A percentile compares a stretch with the other conserved stretches of the same genome.
Evolutionary conservation across 2,113 vertebrate species (phyloP).

Genomic region (Suricata suricatta): DNA sequence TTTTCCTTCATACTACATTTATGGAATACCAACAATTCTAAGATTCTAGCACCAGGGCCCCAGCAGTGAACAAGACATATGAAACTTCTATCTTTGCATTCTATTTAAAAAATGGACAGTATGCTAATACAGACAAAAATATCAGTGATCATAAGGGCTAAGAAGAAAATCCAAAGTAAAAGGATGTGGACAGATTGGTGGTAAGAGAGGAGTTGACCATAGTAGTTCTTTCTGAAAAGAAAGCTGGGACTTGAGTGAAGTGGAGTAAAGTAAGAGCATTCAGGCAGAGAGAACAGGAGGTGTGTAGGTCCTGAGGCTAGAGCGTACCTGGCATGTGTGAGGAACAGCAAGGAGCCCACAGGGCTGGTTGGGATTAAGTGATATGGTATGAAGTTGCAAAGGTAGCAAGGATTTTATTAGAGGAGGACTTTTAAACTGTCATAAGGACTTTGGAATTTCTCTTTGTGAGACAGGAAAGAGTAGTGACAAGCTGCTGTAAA

Average conservation of each 20-base stretch:
- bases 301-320: neutral
- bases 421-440: neutral
- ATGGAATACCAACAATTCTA: neutral
- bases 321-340: neutral
- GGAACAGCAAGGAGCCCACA: neutral
- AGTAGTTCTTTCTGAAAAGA: neutral
- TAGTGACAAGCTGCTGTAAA: neutral
- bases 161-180: neutral
- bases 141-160: neutral
- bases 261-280: neutral
- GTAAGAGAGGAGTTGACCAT: neutral
- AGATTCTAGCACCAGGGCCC: neutral
- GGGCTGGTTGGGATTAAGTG: neutral
- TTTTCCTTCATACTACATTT: neutral
- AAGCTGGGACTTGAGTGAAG: neutral
- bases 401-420: neutral
- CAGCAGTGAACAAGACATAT: neutral
- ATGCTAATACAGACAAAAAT: neutral
- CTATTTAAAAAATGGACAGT: neutral
- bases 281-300: neutral
- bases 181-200: neutral
- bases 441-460: neutral
- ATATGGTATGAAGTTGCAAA: neutral
- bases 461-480: neutral
- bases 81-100: neutral